Conservation (phyloP, 1,140 invertebrate genomes). For the Wiebesia pumilae region DNA sequence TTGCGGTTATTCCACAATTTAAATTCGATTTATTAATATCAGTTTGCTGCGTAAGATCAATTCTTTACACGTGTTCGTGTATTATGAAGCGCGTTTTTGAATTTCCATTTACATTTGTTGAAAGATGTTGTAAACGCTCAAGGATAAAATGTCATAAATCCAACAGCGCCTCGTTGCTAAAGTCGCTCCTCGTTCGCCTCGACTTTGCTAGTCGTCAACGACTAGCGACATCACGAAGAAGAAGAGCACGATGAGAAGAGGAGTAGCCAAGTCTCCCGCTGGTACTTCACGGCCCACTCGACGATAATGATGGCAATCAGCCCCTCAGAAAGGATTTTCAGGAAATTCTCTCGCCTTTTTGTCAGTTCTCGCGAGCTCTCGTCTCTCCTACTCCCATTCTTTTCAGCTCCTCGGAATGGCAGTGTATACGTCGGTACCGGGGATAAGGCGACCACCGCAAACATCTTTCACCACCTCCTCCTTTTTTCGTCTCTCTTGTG, state of each 20-base stretch:
- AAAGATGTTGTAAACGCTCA: too few species aligned
- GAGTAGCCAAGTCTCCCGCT: conserved; percentile 51
- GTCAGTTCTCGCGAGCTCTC: conserved; percentile 61
- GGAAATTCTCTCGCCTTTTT: conserved; percentile 77
- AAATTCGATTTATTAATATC: too few species aligned
- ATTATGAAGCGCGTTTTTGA: too few species aligned
- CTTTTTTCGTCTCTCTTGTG: not conserved
- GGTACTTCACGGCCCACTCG: conserved; percentile 69
- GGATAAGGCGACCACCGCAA: conserved; percentile 71
- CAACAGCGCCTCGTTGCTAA: too few species aligned
- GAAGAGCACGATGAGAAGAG: conserved; percentile 2
- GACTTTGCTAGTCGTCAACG: conserved; percentile 31
- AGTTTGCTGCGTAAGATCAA: too few species aligned
- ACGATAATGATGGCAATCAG: conserved; percentile 76
- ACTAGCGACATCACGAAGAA: not conserved
- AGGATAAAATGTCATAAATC: too few species aligned
- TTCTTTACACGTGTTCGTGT: too few species aligned
- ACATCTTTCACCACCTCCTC: conserved; percentile 58
- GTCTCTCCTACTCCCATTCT: not conserved
- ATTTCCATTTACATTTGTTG: too few species aligned
- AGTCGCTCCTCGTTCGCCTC: conserved; percentile 33
- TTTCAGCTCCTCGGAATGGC: not conserved
- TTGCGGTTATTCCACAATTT: too few species aligned
- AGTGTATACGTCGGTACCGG: conserved; percentile 26
- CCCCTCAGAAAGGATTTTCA: conserved; percentile 75